phyloP scores from a whole-genome alignment of 2,113 vertebrate genomes.

The Apeltes quadracus region DNA sequence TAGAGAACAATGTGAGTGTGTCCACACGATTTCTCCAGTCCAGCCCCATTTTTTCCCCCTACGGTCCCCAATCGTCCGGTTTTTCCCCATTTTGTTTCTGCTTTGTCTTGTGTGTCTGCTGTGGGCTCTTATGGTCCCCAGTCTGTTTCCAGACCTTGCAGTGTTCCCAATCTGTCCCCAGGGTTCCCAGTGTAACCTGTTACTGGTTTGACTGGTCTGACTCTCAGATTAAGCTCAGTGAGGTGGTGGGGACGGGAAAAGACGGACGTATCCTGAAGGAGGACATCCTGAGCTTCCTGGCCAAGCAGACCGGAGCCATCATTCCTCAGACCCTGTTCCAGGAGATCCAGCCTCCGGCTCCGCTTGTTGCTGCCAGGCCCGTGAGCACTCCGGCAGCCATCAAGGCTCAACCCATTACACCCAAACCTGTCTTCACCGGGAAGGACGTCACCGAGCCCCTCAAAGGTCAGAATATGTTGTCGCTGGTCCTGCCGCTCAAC shows the following conservation, averaged over 20 bases:
- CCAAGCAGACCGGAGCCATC: slow-evolving; percentile 96
- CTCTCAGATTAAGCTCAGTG: slow-evolving; percentile 93
- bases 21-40: background rate
- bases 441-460: slow-evolving; percentile 90
- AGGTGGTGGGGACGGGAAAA: slow-evolving; percentile 93
- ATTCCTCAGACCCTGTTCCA: slow-evolving; percentile 88
- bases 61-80: no score
- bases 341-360: slow-evolving; percentile 83
- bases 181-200: background rate
- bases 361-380: slow-evolving; percentile 65
- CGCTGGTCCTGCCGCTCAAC: no score
- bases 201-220: background rate
- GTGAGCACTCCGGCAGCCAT: background rate
- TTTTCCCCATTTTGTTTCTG: no score
- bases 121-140: no score
- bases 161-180: background rate
- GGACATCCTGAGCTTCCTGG: slow-evolving; percentile 94
- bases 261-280: slow-evolving; percentile 97
- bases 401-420: slow-evolving; percentile 55
- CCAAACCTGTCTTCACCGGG: slow-evolving; percentile 82
- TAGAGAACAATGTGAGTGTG: slow-evolving; percentile 93
- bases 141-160: no score
- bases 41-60: background rate
- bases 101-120: no score
- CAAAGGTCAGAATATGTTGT: slow-evolving; percentile 83